These are phyloP conservation scores for Dromaius novaehollandiae DNA, from an alignment of 2,113 vertebrate genomes.

Conservation along the genomic window DNA sequence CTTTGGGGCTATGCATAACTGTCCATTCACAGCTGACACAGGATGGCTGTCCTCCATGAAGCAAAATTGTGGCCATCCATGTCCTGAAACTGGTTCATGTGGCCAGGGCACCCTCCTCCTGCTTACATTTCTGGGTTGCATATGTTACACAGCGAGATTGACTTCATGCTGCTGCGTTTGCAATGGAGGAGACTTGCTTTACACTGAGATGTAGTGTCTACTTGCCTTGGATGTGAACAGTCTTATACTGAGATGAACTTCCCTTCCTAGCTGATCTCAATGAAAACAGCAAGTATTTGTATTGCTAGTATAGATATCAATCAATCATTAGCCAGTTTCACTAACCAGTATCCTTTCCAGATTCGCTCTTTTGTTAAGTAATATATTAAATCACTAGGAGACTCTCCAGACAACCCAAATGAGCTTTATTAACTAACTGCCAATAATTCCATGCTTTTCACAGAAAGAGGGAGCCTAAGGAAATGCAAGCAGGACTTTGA, in stretches of 20 bases:
- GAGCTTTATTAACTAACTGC: slow-evolving; percentile 14
- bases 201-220: background rate
- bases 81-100: background rate
- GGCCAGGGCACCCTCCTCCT: background rate
- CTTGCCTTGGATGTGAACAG: background rate
- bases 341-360: background rate
- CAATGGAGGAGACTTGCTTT: background rate
- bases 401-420: background rate
- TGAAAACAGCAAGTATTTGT: background rate
- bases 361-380: background rate
- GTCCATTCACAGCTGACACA: background rate
- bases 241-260: background rate
- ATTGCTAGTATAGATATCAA: background rate
- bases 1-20: background rate
- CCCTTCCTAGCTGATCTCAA: background rate
- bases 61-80: background rate
- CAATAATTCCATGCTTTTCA: background rate
- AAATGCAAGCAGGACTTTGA: background rate
- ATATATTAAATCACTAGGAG: background rate
- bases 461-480: background rate
- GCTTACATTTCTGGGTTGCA: background rate
- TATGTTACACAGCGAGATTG: background rate
- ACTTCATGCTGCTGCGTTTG: background rate
- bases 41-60: no score
- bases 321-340: background rate